These are phyloP conservation scores for Cyphomyrus discorhynchus DNA, from an alignment of 2,113 vertebrate species.

Conservation along the genomic window DNA sequence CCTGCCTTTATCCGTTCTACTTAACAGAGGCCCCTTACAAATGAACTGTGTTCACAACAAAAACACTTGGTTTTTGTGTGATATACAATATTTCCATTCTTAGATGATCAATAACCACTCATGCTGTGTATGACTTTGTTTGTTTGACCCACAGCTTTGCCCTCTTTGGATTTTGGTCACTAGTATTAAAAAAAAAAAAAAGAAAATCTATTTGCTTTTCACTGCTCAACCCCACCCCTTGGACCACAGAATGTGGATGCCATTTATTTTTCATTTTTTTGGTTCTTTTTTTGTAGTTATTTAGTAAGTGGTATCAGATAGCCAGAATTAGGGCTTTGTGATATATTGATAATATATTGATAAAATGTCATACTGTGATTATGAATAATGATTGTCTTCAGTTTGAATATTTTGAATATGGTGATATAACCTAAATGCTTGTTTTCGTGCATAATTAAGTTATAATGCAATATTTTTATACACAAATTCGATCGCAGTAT, in stretches of 20 bases:
- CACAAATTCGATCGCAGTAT: background rate
- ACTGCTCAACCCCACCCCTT: background rate
- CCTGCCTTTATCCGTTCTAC: background rate
- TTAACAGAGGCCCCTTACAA: background rate
- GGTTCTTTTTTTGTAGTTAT: background rate
- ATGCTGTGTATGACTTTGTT: background rate
- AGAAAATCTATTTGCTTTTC: background rate
- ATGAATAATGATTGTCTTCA: background rate
- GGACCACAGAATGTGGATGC: background rate
- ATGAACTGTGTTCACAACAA: background rate
- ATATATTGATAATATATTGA: background rate
- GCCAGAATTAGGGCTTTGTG: background rate
- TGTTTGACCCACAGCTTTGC: background rate
- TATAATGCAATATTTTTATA: background rate
- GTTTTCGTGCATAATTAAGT: background rate
- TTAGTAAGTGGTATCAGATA: background rate
- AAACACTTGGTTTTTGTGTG: background rate
- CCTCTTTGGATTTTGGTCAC: background rate
- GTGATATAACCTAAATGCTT: background rate
- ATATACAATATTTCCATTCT: background rate
- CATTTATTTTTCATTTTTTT: background rate
- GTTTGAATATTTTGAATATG: background rate
- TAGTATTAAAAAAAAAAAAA: background rate
- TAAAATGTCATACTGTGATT: background rate
- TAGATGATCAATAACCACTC: background rate